phyloP scores from a whole-genome alignment of 2,113 vertebrate genomes.

The Calidris pugnax region DNA sequence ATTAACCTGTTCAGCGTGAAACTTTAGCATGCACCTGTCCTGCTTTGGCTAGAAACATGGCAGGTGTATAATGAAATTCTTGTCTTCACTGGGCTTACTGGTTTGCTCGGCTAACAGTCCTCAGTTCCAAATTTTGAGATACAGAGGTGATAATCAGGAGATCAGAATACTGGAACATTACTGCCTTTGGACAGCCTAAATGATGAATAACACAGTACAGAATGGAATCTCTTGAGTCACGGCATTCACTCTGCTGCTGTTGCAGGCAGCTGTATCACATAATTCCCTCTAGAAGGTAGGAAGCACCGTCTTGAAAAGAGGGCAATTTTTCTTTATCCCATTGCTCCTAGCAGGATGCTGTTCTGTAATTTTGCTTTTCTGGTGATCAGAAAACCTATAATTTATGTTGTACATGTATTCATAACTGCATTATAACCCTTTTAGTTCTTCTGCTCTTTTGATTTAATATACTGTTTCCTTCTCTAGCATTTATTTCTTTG shows the following conservation, averaged over 20 bases:
- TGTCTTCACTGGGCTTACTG: neutral
- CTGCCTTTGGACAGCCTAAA: neutral
- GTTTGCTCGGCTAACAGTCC: neutral
- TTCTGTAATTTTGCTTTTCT: neutral
- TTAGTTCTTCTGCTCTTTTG: neutral
- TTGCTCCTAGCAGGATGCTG: neutral
- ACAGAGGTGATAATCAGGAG: neutral
- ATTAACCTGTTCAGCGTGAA: neutral
- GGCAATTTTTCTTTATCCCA: neutral
- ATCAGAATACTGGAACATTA: neutral
- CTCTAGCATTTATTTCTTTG: neutral
- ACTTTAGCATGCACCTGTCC: neutral
- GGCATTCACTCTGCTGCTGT: neutral
- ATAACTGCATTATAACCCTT: neutral
- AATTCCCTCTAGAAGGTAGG: neutral
- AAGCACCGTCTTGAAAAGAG: neutral
- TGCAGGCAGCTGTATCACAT: neutral
- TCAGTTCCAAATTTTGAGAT: neutral
- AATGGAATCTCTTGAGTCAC: neutral
- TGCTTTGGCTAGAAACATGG: neutral
- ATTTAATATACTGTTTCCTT: neutral
- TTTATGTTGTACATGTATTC: neutral
- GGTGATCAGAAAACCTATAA: neutral
- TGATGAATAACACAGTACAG: neutral
- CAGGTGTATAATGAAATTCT: neutral